Evolutionary conservation across 2,888 invertebrate species (phyloP).

Genomic region (Hemithea aestivaria): DNA sequence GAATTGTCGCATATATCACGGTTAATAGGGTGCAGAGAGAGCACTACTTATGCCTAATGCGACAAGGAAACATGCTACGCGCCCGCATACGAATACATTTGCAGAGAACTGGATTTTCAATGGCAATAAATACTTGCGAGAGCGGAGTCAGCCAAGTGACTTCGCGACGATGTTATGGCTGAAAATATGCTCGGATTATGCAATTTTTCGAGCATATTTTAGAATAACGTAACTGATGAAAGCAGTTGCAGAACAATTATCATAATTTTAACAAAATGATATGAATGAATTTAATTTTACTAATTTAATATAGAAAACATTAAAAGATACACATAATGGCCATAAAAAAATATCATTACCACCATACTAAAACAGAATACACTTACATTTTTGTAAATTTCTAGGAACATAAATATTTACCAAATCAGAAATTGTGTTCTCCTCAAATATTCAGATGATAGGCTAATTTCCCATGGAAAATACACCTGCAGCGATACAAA

Average conservation of each 20-base stretch:
- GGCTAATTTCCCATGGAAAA: constrained; percentile 10
- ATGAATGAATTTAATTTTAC: too few relatives aligned
- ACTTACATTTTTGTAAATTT: too few relatives aligned
- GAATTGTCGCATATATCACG: constrained; percentile 77
- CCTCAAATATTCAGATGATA: not conserved
- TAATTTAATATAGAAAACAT: too few relatives aligned
- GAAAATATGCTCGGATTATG: constrained; percentile 43
- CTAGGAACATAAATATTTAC: too few relatives aligned
- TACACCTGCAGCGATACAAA: constrained; percentile 51
- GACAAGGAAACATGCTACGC: constrained; percentile 74
- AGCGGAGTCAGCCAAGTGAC: constrained; percentile 38
- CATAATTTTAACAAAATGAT: too few relatives aligned
- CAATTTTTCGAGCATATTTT: constrained; percentile 15
- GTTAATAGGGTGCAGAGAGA: constrained; percentile 78
- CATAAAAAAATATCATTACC: too few relatives aligned
- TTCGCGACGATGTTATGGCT: constrained; percentile 25
- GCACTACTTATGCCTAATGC: constrained; percentile 79
- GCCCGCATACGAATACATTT: constrained; percentile 64
- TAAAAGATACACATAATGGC: too few relatives aligned
- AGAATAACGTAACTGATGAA: too few relatives aligned
- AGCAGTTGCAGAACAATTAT: too few relatives aligned
- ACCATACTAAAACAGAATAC: too few relatives aligned
- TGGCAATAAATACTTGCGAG: constrained; percentile 66
- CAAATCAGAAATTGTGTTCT: too few relatives aligned
- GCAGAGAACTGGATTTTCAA: constrained; percentile 64